A percentile compares a stretch with the other conserved stretches of the same genome.
phyloP scores from a whole-genome alignment of 2,888 invertebrate genomes.

The Microctonus aethiopoides region DNA sequence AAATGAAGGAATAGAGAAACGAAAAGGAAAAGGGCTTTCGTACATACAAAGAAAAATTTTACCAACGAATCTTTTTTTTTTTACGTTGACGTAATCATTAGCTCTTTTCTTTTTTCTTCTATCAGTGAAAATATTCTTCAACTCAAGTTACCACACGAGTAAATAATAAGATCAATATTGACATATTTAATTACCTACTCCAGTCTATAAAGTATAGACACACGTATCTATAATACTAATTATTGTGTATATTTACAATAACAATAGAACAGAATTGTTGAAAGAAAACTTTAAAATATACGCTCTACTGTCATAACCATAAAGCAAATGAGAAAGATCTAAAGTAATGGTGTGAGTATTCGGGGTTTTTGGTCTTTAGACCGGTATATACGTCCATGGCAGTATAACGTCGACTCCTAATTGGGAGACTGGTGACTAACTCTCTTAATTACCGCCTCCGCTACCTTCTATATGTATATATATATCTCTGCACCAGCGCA shows the following conservation, averaged over 20 bases:
- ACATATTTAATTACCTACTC: background rate
- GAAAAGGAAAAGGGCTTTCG: background rate
- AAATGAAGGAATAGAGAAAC: background rate
- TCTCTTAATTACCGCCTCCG: conserved; percentile 70
- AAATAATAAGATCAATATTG: background rate
- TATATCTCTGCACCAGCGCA: conserved; percentile 37
- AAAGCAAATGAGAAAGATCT: background rate
- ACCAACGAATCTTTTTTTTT: background rate
- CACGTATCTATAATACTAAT: background rate
- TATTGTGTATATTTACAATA: too few species aligned
- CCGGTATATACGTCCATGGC: conserved; percentile 43
- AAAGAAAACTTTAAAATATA: background rate
- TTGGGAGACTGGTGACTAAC: conserved; percentile 68
- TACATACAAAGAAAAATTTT: background rate
- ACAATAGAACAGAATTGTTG: background rate
- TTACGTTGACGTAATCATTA: background rate
- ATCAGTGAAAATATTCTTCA: too few species aligned
- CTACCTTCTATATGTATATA: conserved; percentile 55
- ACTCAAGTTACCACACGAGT: too few species aligned
- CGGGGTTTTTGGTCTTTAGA: conserved; percentile 52
- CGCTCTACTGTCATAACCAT: background rate
- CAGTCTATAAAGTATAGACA: too few species aligned
- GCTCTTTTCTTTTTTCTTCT: background rate
- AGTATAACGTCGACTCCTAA: conserved; percentile 57
- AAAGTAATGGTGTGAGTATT: conserved; percentile 50